Evolutionary conservation across 1,140 invertebrate species (phyloP), one percentile per base, ranked within the genome.

Genomic region (Diprion similis): DNA sequence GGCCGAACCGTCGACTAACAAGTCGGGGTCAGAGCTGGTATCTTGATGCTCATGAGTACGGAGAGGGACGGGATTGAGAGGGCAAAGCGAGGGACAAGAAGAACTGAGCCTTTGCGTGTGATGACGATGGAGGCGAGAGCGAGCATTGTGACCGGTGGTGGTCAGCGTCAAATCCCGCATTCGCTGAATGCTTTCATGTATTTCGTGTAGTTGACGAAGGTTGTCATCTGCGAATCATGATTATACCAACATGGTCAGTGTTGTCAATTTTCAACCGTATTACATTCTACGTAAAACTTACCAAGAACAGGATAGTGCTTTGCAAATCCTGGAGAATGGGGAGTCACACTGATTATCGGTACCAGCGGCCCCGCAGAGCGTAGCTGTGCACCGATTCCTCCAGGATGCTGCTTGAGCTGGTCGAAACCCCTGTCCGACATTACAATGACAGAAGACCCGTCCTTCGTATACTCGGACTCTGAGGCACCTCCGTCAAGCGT

Each of bases 321-420:
- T 65, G 89, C 89, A 66, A 85, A 75, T 71, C 89, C 92, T 37
- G 94, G 94, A 71, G 94, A 95, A 84, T 96, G 94, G 6, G 94
- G 94, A 46, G 95, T 96, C 66, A 96, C 94, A 86, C 94, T 95
- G 80, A 96, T 96, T 69, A 92, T 96, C 74, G 95, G 95, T 79
- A 95, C 93, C 64, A 91, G 82, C 48, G 90, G 91, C 83, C 88
- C 78, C 37, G 66, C 85, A 80, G 81, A 73, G 68, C 82, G 80
- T 77, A 75, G 71, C 80, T 81, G 73, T 70, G 79, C 76, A 76
- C 75, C 77, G 65, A 78, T 74, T 70, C 73, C 73, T 73, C 78
- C 72, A 71, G 78, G 73, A 70, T 81, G 74, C 47, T 68, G 76
- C 73, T 74, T 79, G 68, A 80, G 66, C 77, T 76, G 79, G 48